Evolutionary conservation across 2,888 invertebrate species (phyloP).

Genomic region (Pyrrhia umbra): DNA sequence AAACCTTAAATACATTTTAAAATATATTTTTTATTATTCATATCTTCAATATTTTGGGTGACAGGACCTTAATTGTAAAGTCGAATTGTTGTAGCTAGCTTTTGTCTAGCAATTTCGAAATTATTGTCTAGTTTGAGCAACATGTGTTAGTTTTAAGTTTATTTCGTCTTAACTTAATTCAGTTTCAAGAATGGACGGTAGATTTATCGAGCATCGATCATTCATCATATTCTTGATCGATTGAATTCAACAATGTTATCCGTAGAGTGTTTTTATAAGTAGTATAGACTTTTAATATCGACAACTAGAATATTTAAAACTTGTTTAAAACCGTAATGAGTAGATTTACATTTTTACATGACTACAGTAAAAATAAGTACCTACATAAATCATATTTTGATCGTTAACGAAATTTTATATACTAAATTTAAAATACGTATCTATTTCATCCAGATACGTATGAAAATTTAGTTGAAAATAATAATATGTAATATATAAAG

Average conservation of each 20-base stretch:
- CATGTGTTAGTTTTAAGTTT: conserved; percentile 9
- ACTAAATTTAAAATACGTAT: conserved; percentile 77
- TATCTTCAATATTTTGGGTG: conserved; percentile 36
- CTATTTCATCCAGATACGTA: conserved; percentile 72
- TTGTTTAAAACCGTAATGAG: conserved; percentile 63
- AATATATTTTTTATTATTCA: conserved; percentile 55
- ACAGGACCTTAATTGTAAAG: conserved; percentile 21
- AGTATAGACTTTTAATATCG: conserved; percentile 57
- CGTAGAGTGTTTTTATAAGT: conserved; percentile 57
- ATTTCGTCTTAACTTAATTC: background rate
- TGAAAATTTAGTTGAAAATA: conserved; percentile 73
- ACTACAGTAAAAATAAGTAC: conserved; percentile 74
- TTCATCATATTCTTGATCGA: conserved; percentile 1
- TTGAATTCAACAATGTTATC: conserved; percentile 14
- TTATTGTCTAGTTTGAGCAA: conserved; percentile 45
- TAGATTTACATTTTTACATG: conserved; percentile 83
- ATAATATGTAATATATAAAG: conserved; percentile 58
- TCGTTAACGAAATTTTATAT: conserved; percentile 58
- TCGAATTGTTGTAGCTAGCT: conserved; percentile 16
- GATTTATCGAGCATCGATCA: conserved; percentile 29
- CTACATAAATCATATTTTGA: conserved; percentile 61
- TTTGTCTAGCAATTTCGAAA: conserved; percentile 4
- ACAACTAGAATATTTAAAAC: conserved; percentile 59
- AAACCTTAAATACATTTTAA: conserved; percentile 61
- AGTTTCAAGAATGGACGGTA: conserved; percentile 9